These are phyloP conservation scores for Lysandra bellargus DNA, from an alignment of 2,888 invertebrate genomes.

Conservation along the genomic window DNA sequence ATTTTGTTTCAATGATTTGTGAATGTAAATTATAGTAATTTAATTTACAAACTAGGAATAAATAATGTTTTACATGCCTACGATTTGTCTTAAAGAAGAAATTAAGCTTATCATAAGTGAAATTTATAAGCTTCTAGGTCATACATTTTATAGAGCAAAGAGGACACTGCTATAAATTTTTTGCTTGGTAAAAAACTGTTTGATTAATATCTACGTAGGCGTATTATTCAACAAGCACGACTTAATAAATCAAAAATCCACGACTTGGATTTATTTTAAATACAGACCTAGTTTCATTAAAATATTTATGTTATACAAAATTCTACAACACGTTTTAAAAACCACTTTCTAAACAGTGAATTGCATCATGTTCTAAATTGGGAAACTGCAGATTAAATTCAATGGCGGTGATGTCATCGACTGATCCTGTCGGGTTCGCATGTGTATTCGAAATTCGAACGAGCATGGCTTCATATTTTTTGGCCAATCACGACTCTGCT, in stretches of 20 bases:
- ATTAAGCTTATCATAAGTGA: no score
- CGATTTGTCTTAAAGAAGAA: no score
- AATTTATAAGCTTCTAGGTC: no score
- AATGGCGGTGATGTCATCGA: conserved; percentile 34
- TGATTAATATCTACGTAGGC: neutral
- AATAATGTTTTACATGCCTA: no score
- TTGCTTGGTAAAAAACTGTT: neutral
- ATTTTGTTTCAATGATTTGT: neutral
- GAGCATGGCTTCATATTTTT: conserved; percentile 5
- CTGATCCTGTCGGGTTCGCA: conserved; percentile 26
- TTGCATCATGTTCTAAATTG: conserved; percentile 34
- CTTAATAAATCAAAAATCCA: neutral
- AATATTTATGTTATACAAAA: conserved; percentile 19
- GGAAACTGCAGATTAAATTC: conserved; percentile 28
- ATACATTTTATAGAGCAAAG: no score
- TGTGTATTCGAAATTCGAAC: neutral
- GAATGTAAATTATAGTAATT: neutral
- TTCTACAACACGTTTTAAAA: conserved; percentile 23
- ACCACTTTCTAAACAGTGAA: conserved; percentile 31
- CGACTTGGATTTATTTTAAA: conserved; percentile 1
- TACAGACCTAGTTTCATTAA: conserved; percentile 3
- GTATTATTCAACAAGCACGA: neutral
- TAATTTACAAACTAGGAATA: neutral
- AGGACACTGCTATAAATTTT: no score
- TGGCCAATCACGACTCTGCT: neutral